Percentiles rank a stretch among this genome's conserved stretches.
Conservation (phyloP, 2,113 vertebrate genomes). For the Heteronetta atricapilla region DNA sequence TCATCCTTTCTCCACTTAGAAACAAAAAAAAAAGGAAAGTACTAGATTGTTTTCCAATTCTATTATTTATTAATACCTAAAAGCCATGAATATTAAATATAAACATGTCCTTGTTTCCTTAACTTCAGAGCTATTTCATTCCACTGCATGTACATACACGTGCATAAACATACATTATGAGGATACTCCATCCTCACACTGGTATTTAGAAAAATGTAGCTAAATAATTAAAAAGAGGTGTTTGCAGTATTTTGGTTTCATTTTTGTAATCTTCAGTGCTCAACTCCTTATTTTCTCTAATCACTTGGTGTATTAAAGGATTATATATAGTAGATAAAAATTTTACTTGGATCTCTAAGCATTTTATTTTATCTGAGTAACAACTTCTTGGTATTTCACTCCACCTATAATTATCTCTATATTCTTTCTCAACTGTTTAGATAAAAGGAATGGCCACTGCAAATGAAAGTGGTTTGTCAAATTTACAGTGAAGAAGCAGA, state of each 20-base stretch:
- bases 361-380: constrained; percentile 42
- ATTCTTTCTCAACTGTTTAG: constrained; percentile 19
- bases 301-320: neutral
- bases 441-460: constrained; percentile 15
- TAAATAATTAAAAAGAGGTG: neutral
- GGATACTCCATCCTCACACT: neutral
- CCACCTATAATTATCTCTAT: constrained; percentile 35
- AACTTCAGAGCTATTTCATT: neutral
- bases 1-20: neutral
- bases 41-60: neutral
- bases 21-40: neutral
- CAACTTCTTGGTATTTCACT: constrained; percentile 34
- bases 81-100: neutral
- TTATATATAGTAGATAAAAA: neutral
- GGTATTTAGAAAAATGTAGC: neutral
- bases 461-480: neutral
- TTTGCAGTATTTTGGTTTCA: neutral
- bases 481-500: constrained; percentile 1
- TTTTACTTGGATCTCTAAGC: neutral
- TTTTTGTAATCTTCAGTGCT: neutral
- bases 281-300: constrained; percentile 29
- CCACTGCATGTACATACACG: neutral
- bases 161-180: neutral
- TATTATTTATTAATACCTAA: neutral
- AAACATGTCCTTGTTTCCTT: neutral